These are phyloP conservation scores for Odontomyia ornata DNA, from an alignment of 2,888 invertebrate genomes.

Conservation along the genomic window DNA sequence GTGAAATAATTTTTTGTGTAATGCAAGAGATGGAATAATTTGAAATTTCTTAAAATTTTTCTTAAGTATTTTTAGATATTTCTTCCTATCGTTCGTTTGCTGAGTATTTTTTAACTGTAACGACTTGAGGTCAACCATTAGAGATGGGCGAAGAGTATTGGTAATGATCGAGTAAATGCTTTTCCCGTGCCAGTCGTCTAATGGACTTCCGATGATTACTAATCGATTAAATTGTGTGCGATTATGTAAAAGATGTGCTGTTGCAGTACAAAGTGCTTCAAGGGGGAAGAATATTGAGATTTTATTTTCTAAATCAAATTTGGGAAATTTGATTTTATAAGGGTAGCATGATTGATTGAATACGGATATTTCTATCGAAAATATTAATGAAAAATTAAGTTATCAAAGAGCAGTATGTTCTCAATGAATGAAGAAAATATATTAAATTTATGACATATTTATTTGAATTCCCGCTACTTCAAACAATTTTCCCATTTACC, in stretches of 20 bases:
- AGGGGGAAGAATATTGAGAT: not conserved
- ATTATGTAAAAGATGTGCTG: not conserved
- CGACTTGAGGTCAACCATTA: not conserved
- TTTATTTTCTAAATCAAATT: not conserved
- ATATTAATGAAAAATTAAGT: too few relatives aligned
- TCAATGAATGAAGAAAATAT: too few relatives aligned
- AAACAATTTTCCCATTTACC: too few relatives aligned
- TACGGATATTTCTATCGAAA: not conserved
- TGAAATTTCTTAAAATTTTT: not conserved
- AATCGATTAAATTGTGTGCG: conserved; percentile 31
- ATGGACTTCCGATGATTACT: conserved; percentile 26
- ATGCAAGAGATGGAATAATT: not conserved
- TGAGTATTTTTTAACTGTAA: not conserved
- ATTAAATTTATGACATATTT: too few relatives aligned
- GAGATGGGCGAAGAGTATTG: conserved; percentile 6
- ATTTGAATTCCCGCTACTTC: too few relatives aligned
- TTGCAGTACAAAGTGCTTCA: not conserved
- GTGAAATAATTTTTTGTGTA: not conserved
- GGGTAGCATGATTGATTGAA: not conserved
- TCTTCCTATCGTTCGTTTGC: not conserved
- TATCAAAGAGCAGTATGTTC: too few relatives aligned
- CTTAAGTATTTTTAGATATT: not conserved
- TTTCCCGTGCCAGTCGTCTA: not conserved
- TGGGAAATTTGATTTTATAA: not conserved
- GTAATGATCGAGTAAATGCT: conserved; percentile 23